Evolutionary conservation across 2,113 vertebrate species (phyloP).

Genomic region (Trogon melanurus): DNA sequence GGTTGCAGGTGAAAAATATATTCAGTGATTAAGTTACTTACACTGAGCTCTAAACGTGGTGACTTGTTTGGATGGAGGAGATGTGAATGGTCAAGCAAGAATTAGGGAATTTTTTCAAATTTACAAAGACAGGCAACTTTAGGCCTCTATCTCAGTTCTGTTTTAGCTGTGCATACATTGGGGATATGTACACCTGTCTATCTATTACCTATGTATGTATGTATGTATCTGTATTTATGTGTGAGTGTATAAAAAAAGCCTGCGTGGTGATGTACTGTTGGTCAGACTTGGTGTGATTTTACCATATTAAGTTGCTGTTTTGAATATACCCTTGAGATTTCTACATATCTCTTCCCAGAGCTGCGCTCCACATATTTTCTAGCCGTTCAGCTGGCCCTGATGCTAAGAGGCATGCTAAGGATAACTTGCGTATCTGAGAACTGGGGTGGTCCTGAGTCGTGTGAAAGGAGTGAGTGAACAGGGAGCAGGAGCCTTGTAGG

Average conservation of each 20-base stretch:
- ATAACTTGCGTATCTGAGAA: not conserved
- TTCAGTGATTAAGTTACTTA: not conserved
- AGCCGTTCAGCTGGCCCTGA: not conserved
- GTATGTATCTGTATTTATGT: not conserved
- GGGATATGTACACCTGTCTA: too few relatives aligned
- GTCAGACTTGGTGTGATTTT: not conserved
- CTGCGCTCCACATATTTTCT: fast-evolving
- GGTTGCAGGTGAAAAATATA: not conserved
- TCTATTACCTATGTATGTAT: too few relatives aligned
- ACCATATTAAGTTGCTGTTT: not conserved
- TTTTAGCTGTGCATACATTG: not conserved
- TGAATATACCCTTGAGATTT: not conserved
- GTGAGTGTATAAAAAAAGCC: fast-evolving
- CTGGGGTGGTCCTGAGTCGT: fast-evolving
- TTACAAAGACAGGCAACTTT: not conserved
- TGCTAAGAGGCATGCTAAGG: not conserved
- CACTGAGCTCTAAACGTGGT: not conserved
- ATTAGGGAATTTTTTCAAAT: not conserved
- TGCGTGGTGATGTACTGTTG: not conserved
- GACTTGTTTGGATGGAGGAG: not conserved
- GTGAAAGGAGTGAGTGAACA: not conserved
- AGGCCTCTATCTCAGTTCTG: not conserved
- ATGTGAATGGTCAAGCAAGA: not conserved
- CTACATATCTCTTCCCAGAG: not conserved
- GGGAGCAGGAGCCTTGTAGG: not conserved